Base-by-base conservation (phyloP, 2,113 vertebrate genomes). In the Pelecanus crispus region DNA sequence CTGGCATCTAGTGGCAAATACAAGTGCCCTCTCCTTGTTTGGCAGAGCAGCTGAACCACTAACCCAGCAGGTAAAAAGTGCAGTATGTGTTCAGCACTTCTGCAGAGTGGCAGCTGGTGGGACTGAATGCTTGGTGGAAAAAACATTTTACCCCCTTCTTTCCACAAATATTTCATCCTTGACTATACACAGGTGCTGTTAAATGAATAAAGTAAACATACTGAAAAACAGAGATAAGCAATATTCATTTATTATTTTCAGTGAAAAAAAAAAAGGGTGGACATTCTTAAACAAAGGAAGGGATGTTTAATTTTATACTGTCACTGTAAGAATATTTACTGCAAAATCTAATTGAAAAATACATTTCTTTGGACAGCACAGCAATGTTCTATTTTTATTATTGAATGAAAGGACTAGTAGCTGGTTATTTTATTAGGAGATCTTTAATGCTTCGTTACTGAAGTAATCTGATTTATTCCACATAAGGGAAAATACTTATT, bases 1-100 rank as follows among this genome's bases (percentile, higher is more conserved):
- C 81, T 92, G 86, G 95, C 73, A 91, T 86, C 88, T 87, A 91
- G 83, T 49, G 90, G 80, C 75, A 94, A 90, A 88, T 14, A 25
- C n/a, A 70, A 65, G 24, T 19, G 88, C 22, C 88, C 73, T 59
- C 47, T 88, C 15, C 72, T 47, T 21, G 40, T 11, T 3, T 71
- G 77, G 58, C 47, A 47, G 19, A 42, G 88, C 45, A 47, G 49
- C 72, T 52, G 55, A 67, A 20, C 5, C 34, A 28, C 18, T n/a
- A 47, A 38, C 9, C 11, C 52, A 55, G 74, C 42, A 31, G 28
- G 52, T 32, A 44, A 28, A 17, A 66, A 72, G 61, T 10, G 18
- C 42, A 52, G 22, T 3, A 24, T 1, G 20, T 13, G 26, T 3
- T 67, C 80, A 63, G 55, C 21, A 19, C 59, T 49, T 55, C 42